Evolutionary conservation across 2,888 invertebrate species (phyloP).

Genomic region (Tyria jacobaeae): DNA sequence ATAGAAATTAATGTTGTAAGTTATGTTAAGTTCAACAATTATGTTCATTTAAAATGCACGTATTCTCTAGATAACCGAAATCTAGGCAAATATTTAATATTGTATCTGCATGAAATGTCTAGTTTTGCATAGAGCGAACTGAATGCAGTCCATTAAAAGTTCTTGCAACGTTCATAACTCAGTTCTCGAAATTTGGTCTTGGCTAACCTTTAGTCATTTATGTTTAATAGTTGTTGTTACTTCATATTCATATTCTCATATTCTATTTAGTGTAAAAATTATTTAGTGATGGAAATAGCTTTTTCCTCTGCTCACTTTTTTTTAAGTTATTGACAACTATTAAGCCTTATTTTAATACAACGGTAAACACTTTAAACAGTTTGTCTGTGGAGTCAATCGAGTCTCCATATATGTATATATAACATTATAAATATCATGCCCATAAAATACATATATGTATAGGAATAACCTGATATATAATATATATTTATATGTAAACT

Average conservation of each 20-base stretch:
- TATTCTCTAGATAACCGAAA: slow-evolving; percentile 48
- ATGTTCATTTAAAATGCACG: slow-evolving; percentile 25
- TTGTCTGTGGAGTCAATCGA: no score
- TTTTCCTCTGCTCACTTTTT: no score
- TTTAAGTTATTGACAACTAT: no score
- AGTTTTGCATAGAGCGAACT: slow-evolving; percentile 68
- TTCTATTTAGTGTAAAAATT: no score
- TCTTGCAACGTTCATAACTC: slow-evolving; percentile 67
- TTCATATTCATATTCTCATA: neutral
- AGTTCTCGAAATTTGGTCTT: slow-evolving; percentile 57
- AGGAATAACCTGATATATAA: no score
- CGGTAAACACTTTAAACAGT: no score
- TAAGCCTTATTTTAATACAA: no score
- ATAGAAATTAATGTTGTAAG: neutral
- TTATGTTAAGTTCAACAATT: neutral
- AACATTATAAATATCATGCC: no score
- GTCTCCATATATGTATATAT: no score
- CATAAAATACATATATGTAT: no score
- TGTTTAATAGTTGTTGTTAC: slow-evolving; percentile 21
- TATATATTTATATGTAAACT: no score
- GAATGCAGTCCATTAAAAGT: slow-evolving; percentile 80
- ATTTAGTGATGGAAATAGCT: no score
- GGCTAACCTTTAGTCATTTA: slow-evolving; percentile 49
- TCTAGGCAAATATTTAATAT: slow-evolving; percentile 50
- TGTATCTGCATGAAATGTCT: slow-evolving; percentile 54